Percentiles rank a stretch among this genome's conserved stretches.
Evolutionary conservation across 2,113 vertebrate genomes (phyloP).

Genomic region (Dermatemys mawii): DNA sequence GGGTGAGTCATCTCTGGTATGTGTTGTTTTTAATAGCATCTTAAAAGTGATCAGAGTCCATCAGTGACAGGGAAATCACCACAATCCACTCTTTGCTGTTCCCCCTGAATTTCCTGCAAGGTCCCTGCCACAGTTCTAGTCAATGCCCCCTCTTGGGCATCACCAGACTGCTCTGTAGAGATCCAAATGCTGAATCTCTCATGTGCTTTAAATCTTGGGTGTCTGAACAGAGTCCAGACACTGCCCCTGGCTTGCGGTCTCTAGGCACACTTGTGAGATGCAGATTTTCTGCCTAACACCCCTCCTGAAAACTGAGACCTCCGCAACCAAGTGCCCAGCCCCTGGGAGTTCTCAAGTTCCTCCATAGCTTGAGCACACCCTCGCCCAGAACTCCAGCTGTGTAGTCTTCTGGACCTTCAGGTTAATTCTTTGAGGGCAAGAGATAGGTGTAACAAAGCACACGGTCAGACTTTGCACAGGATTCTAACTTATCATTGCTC

Average conservation of each 20-base stretch:
- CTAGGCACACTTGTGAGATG: background rate
- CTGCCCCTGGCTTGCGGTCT: background rate
- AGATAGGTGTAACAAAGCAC: background rate
- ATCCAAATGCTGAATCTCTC: background rate
- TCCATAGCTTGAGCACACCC: background rate
- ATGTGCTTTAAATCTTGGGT: background rate
- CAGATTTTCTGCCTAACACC: background rate
- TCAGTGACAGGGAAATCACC: background rate
- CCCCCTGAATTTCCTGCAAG: background rate
- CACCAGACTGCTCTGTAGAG: background rate
- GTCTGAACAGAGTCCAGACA: background rate
- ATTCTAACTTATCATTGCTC: background rate
- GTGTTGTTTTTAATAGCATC: background rate
- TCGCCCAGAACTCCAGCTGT: background rate
- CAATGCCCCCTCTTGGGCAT: background rate
- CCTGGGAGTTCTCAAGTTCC: background rate
- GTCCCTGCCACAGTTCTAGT: background rate
- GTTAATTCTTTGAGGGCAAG: background rate
- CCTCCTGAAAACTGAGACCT: background rate
- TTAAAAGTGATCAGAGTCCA: background rate
- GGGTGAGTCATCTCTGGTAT: background rate
- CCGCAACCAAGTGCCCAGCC: background rate
- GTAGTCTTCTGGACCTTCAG: background rate
- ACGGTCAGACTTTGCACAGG: background rate
- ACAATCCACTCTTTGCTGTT: background rate